A percentile compares a stretch with the other conserved stretches of the same genome.
These are phyloP conservation scores for Nannoperca australis DNA, from an alignment of 2,797 vertebrate genomes.

Conservation along the genomic window DNA sequence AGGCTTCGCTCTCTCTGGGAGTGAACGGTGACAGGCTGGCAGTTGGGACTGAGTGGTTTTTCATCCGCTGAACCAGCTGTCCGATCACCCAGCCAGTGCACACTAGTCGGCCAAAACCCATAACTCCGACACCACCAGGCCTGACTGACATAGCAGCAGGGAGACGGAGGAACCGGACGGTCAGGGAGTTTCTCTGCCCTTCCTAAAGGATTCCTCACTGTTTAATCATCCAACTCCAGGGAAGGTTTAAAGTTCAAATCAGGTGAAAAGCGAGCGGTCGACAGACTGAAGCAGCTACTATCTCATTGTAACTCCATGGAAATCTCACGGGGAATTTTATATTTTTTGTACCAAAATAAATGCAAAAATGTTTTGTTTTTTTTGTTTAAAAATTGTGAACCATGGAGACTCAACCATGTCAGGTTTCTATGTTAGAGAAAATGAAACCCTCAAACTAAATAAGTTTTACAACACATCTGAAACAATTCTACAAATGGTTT, in stretches of 20 bases:
- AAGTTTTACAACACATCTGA: neutral
- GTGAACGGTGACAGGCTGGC: constrained; percentile 59
- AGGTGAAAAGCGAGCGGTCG: constrained; percentile 43
- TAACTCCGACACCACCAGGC: constrained; percentile 62
- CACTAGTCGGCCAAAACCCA: constrained; percentile 72
- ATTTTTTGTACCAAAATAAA: constrained; percentile 30
- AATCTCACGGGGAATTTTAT: constrained; percentile 24
- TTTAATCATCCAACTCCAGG: constrained; percentile 47
- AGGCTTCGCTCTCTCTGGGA: constrained; percentile 60
- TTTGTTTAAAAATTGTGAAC: constrained; percentile 1
- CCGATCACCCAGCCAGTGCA: constrained; percentile 61
- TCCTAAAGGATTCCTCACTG: constrained; percentile 40
- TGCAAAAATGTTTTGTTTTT: neutral
- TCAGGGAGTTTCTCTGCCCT: constrained; percentile 72
- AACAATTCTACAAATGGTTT: neutral
- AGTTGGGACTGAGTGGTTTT: constrained; percentile 63
- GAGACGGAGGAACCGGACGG: constrained; percentile 62
- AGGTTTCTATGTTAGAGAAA: constrained; percentile 7
- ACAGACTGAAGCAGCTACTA: constrained; percentile 32
- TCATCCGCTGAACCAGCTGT: constrained; percentile 65
- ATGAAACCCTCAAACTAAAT: constrained; percentile 4
- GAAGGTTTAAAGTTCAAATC: constrained; percentile 52
- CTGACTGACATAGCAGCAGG: constrained; percentile 65
- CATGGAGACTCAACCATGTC: neutral
- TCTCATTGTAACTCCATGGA: constrained; percentile 7